A percentile compares a stretch with the other conserved stretches of the same genome.
Evolutionary conservation across 2,888 invertebrate species (phyloP).

Genomic region (Stenurella melanura): DNA sequence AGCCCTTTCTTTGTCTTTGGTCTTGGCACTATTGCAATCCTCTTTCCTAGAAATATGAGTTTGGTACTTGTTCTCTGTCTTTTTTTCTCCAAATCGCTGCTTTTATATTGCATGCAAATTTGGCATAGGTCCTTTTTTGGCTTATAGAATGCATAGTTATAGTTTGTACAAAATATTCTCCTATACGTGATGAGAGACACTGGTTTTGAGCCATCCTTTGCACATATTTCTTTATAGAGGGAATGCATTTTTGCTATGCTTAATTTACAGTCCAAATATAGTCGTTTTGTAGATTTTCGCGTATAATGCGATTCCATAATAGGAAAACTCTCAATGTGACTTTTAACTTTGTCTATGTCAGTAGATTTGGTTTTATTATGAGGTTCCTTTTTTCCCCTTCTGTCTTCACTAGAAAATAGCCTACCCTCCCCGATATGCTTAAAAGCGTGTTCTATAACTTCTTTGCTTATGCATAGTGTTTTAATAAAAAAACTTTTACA

Average conservation of each 20-base stretch:
- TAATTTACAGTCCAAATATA: conserved; percentile 51
- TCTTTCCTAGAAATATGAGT: not conserved
- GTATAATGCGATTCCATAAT: conserved; percentile 54
- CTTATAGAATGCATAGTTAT: conserved; percentile 7
- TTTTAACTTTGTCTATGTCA: conserved; percentile 49
- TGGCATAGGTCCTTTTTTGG: conserved; percentile 34
- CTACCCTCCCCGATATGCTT: conserved; percentile 46
- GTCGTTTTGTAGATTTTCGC: conserved; percentile 49
- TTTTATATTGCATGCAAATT: conserved; percentile 30
- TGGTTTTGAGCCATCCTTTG: conserved; percentile 42
- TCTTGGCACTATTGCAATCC: not conserved
- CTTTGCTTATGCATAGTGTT: conserved; percentile 45
- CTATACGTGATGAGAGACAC: conserved; percentile 50
- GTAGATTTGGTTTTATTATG: conserved; percentile 52
- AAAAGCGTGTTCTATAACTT: conserved; percentile 53
- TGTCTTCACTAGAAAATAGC: conserved; percentile 49
- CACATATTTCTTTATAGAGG: conserved; percentile 50
- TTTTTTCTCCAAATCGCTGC: not conserved
- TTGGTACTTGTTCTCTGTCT: not conserved
- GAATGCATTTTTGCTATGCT: conserved; percentile 54
- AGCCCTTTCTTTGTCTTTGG: conserved; percentile 8
- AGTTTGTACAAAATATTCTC: conserved; percentile 48
- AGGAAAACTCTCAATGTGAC: conserved; percentile 56
- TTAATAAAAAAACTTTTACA: conserved; percentile 37
- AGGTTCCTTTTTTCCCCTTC: conserved; percentile 51